Conservation (phyloP, 2,113 vertebrate species). For the Sylvia atricapilla region DNA sequence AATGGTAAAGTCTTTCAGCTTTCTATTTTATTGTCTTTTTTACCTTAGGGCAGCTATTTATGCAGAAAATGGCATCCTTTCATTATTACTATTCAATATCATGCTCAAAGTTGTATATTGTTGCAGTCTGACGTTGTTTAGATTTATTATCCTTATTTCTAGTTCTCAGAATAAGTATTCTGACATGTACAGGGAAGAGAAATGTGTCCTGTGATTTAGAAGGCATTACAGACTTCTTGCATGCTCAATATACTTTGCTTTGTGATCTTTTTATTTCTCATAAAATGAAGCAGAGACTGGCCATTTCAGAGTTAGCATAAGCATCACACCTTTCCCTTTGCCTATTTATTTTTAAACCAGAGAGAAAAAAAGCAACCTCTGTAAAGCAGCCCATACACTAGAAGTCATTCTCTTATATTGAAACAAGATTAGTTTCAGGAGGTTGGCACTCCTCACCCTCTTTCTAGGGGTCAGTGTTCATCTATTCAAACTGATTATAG, state of each 20-base stretch:
- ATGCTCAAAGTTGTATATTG: not conserved
- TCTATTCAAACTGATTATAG: not conserved
- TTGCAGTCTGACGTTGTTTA: not conserved
- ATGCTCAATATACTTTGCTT: not conserved
- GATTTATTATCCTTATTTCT: not conserved
- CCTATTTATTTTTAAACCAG: not conserved
- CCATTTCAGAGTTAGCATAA: not conserved
- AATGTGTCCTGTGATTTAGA: not conserved
- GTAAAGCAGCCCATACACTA: not conserved
- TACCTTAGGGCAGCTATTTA: not conserved
- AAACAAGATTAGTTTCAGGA: not conserved
- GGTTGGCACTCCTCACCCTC: not conserved
- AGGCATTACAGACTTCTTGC: not conserved
- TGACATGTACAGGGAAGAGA: not conserved
- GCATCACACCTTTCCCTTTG: not conserved
- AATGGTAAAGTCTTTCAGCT: slow-evolving; percentile 69
- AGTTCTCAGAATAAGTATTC: not conserved
- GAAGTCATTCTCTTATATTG: not conserved
- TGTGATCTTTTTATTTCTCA: not conserved
- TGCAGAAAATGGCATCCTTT: not conserved
- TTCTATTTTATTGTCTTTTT: not conserved
- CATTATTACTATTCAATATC: not conserved
- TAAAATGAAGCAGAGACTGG: not conserved
- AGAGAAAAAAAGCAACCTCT: not conserved
- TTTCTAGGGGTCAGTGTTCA: not conserved